Base-by-base conservation (phyloP, 2,888 invertebrate genomes). In the Drosophila meridiana region DNA sequence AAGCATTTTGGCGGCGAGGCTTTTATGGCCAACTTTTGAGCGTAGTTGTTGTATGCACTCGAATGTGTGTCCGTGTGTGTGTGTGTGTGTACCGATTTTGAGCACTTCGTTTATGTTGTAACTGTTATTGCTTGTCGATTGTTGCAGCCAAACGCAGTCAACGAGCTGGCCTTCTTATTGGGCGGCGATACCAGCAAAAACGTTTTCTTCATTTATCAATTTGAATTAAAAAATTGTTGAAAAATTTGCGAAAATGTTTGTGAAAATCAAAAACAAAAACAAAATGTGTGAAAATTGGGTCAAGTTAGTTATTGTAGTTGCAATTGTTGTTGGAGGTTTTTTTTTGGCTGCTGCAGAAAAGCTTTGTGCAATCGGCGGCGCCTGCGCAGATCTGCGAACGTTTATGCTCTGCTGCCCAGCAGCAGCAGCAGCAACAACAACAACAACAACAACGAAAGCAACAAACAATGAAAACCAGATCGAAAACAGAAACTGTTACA, bases 1-100 rank as follows among this genome's bases (percentile, higher is more conserved):
- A 92, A 91, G 83, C 91, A 91, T 91, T 90, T 91, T 91, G 89
- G 80, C 82, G 82, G 82, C 82, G 66, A 65, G 55, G 63, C 66
- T 80, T 84, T 80, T 69, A 38, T 67, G 64, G 72, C 73, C 70
- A 65, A 74, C 75, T 65, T 34, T 57, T 72, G 60, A 66, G 52
- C 67, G 69, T 67, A 50, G 50, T 63, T 47, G 45, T 48, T 58
- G 47, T 67, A 52, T 58, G 53, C 64, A 58, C 52, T 55, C 55
- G 9, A 50, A 45, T 52, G 28, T 48, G 55, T 26, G 36, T 32
- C n/a, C 3, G 30, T n/a, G n/a, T 32, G 32, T 26, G 36, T 26
- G 36, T 26, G 13, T 36, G 38, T 40, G 14, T 34, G 47, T 72
- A 42, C 11, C 53, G 50, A 28, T 48, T 59, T 32, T 42, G 43